A percentile compares a stretch with the other conserved stretches of the same genome.
These are phyloP conservation scores for Serranus cabrilla DNA, from an alignment of 2,797 vertebrate genomes.

Conservation along the genomic window DNA sequence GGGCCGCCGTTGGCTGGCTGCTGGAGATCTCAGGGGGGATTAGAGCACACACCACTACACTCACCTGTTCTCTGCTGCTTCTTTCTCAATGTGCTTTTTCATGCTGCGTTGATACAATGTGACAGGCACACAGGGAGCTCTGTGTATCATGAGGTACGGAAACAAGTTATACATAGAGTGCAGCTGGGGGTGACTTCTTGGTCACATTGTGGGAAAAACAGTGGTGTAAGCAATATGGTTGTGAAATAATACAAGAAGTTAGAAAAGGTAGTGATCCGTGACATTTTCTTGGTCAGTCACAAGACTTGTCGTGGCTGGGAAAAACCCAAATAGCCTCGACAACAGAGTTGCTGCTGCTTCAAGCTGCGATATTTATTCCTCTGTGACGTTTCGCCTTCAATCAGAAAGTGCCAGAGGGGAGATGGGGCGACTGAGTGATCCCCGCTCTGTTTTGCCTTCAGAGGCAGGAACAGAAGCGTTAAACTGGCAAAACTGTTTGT, in stretches of 20 bases:
- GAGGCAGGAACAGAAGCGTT: too few relatives aligned
- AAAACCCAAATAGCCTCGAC: too few relatives aligned
- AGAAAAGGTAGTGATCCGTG: background rate
- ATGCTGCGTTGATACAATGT: slow-evolving; percentile 55
- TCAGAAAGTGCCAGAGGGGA: too few relatives aligned
- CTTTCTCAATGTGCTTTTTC: slow-evolving; percentile 52
- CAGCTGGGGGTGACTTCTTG: slow-evolving; percentile 36
- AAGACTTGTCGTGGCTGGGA: background rate
- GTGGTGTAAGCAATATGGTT: background rate
- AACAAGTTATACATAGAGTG: slow-evolving; percentile 48
- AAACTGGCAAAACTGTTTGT: too few relatives aligned
- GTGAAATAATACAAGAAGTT: background rate
- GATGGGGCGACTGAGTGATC: too few relatives aligned
- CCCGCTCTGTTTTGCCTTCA: too few relatives aligned
- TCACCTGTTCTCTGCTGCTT: slow-evolving; percentile 75
- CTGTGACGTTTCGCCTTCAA: too few relatives aligned
- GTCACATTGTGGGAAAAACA: slow-evolving; percentile 10
- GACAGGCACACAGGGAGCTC: slow-evolving; percentile 56
- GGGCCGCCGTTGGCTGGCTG: slow-evolving; percentile 56
- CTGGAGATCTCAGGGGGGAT: slow-evolving; percentile 66
- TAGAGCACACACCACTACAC: slow-evolving; percentile 58
- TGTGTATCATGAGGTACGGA: slow-evolving; percentile 36
- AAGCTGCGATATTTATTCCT: too few relatives aligned
- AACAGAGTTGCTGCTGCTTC: background rate
- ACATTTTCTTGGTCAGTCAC: background rate